Evolutionary conservation across 2,113 vertebrate genomes (phyloP), one percentile per base, ranked within the genome.

Genomic region (Paradoxurus hermaphroditus): DNA sequence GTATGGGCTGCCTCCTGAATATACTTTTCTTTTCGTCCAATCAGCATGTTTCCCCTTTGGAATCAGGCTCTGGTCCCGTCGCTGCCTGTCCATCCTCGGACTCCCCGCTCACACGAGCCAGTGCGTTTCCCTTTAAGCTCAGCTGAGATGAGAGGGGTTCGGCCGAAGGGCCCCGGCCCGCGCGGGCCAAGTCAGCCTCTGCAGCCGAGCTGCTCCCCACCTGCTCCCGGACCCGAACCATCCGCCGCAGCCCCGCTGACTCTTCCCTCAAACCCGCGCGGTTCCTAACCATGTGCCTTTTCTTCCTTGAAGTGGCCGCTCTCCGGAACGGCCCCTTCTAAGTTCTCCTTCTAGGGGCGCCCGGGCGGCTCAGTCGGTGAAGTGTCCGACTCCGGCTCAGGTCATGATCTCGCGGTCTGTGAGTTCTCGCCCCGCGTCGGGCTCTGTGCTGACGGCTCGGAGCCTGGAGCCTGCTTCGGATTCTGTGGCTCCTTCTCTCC

Each of bases 191-290:
- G 27, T 46, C 56, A 31, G 19, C 36, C 77, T 41, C 36, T 29
- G 18, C 4, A 16, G 6, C 23, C 0, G 0, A 23, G 5, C 12
- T 13, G 13, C 15, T 34, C 68, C n/a, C 65, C 18, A 21, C 53
- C 56, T 56, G 56, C 49, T 68, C 67, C 49, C 0, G 3, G 44
- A 39, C 5, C 5, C 23, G 27, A 81, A n/a, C 44, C 34, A 31
- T 27, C 63, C 7, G 8, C 51, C 6, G 1, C 27, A 51, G 34
- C 11, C n/a, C 27, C 53, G 19, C 46, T 0, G 10, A 49, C 67
- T 23, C 34, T 75, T n/a, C 44, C 49, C 53, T 67, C 31, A 7
- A 49, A 36, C 56, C 12, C 1, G 4, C 12, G n/a, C 29, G 4
- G 0, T 10, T n/a, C 23, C 46, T 5, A 25, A 10, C 25, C 44